Evolutionary conservation across 2,797 vertebrate species (phyloP).

Genomic region (Anolis apletophallus): DNA sequence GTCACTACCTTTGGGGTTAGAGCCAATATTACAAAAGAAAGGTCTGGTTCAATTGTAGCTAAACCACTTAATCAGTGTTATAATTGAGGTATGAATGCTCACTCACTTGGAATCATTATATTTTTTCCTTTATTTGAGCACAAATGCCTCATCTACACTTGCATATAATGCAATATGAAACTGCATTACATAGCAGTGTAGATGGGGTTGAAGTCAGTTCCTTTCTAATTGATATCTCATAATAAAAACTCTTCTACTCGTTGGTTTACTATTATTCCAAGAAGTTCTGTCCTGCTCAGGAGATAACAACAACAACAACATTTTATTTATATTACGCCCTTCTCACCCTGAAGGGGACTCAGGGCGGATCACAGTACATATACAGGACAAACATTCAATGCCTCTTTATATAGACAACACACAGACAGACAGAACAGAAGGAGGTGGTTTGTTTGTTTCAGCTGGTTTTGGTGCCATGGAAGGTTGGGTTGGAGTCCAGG

Average conservation of each 20-base stretch:
- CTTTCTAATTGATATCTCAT: conserved; percentile 52
- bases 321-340: too few relatives aligned
- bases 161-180: too few relatives aligned
- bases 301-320: too few relatives aligned
- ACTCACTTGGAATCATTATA: conserved; percentile 54
- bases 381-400: too few relatives aligned
- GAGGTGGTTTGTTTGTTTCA: too few relatives aligned
- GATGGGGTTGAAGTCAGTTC: neutral
- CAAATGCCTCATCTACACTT: neutral
- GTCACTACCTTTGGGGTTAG: neutral
- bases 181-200: too few relatives aligned
- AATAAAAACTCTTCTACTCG: conserved; percentile 52
- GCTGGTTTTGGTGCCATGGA: too few relatives aligned
- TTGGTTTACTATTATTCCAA: conserved; percentile 50
- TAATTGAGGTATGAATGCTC: neutral
- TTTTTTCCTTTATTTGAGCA: conserved; percentile 59
- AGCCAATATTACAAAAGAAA: neutral
- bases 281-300: conserved; percentile 20
- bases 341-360: too few relatives aligned
- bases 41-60: neutral
- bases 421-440: too few relatives aligned
- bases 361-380: too few relatives aligned
- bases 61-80: neutral
- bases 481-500: too few relatives aligned
- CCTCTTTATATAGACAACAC: too few relatives aligned